Conservation (phyloP, 2,888 invertebrate species). For the Axea sp. region DNA sequence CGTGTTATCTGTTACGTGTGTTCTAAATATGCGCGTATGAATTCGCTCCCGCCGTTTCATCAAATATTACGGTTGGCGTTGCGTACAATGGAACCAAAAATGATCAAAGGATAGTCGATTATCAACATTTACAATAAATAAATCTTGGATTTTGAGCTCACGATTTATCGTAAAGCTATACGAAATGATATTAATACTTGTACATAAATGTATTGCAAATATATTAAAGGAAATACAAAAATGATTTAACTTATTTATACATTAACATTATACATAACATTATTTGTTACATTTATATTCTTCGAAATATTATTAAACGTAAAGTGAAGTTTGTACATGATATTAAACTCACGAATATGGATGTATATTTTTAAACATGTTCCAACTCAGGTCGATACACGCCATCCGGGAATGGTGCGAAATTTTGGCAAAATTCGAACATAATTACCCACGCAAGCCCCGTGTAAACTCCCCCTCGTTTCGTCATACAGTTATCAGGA, state of each 20-base stretch:
- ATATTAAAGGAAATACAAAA: no score
- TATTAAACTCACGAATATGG: slow-evolving; percentile 23
- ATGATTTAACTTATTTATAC: slow-evolving; percentile 1
- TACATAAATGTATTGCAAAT: no score
- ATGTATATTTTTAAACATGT: slow-evolving; percentile 23
- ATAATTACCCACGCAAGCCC: slow-evolving; percentile 76
- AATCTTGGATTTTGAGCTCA: neutral
- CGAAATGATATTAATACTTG: no score
- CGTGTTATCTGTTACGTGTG: slow-evolving; percentile 58
- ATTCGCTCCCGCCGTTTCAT: slow-evolving; percentile 39
- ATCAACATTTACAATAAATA: slow-evolving; percentile 28
- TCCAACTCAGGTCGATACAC: slow-evolving; percentile 48
- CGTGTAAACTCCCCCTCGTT: slow-evolving; percentile 72
- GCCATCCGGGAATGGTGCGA: slow-evolving; percentile 56
- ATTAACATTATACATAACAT: slow-evolving; percentile 7
- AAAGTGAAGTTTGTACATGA: no score
- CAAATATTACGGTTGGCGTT: slow-evolving; percentile 31
- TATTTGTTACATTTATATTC: slow-evolving; percentile 6
- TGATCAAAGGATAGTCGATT: slow-evolving; percentile 35
- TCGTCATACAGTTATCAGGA: slow-evolving; percentile 76
- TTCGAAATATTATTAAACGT: no score
- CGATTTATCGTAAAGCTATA: no score
- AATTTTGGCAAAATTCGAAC: slow-evolving; percentile 76
- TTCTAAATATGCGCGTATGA: slow-evolving; percentile 52
- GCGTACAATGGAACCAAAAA: slow-evolving; percentile 27